These are phyloP conservation scores for Rhorus exstirpatorius DNA, from an alignment of 2,888 invertebrate genomes.

Conservation along the genomic window DNA sequence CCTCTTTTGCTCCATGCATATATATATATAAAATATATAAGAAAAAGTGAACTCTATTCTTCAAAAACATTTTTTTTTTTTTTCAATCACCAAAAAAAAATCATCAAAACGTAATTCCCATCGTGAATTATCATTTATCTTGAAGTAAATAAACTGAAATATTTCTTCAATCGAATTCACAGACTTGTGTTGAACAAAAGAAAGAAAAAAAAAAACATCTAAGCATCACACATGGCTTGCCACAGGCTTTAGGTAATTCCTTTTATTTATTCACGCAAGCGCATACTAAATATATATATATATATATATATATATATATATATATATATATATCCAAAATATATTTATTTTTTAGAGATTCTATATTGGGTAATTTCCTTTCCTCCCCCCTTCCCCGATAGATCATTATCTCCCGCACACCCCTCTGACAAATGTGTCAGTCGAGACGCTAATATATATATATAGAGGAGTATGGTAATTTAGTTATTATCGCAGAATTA, in stretches of 20 bases:
- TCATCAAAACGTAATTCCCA: slow-evolving; percentile 17
- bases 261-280: slow-evolving; percentile 63
- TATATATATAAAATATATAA: slow-evolving; percentile 24
- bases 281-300: slow-evolving; percentile 29
- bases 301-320: slow-evolving; percentile 24
- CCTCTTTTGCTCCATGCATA: slow-evolving; percentile 43
- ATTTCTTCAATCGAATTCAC: slow-evolving; percentile 38
- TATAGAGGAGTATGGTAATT: slow-evolving; percentile 68
- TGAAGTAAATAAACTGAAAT: neutral
- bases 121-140: slow-evolving; percentile 1
- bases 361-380: slow-evolving; percentile 21
- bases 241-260: slow-evolving; percentile 62
- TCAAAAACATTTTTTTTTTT: slow-evolving; percentile 32
- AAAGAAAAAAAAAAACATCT: slow-evolving; percentile 19
- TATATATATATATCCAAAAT: slow-evolving; percentile 48
- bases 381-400: slow-evolving; percentile 31
- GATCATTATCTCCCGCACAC: slow-evolving; percentile 25
- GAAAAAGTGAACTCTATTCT: slow-evolving; percentile 44
- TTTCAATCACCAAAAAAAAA: too few relatives aligned
- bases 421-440: slow-evolving; percentile 51
- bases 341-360: slow-evolving; percentile 60
- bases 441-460: slow-evolving; percentile 58
- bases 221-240: slow-evolving; percentile 65
- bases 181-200: slow-evolving; percentile 38
- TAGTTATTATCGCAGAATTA: slow-evolving; percentile 70